phyloP scores from a whole-genome alignment of 1,140 invertebrate species.

The Onthophagus taurus region DNA sequence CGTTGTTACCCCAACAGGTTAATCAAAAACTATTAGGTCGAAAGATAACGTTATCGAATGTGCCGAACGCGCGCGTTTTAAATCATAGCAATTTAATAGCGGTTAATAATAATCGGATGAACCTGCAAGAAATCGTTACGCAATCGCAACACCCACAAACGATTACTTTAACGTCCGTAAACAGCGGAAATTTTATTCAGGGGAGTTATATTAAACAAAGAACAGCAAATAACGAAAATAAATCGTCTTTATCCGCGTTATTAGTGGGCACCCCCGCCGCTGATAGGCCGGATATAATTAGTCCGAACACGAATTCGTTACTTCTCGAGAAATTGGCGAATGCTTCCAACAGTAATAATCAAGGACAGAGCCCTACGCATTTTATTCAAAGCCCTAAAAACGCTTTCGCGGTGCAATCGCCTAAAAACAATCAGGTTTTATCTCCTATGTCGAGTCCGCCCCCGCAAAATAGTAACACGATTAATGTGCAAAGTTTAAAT shows the following conservation, averaged over 20 bases:
- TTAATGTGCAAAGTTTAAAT: constrained; percentile 64
- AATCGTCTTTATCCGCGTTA: constrained; percentile 27
- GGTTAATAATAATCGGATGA: constrained; percentile 34
- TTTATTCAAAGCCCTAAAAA: constrained; percentile 26
- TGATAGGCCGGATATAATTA: constrained; percentile 45
- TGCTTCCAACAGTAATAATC: constrained; percentile 30
- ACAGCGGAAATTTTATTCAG: constrained; percentile 22
- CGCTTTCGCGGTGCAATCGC: constrained; percentile 23
- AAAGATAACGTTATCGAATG: constrained; percentile 33
- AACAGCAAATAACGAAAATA: constrained; percentile 18
- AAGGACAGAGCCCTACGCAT: constrained; percentile 19
- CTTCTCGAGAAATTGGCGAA: constrained; percentile 48
- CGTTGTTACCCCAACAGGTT: constrained; percentile 31
- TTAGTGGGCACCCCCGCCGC: constrained; percentile 47
- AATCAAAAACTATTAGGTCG: constrained; percentile 31
- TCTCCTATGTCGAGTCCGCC: constrained; percentile 52
- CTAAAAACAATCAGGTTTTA: constrained; percentile 29
- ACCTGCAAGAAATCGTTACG: constrained; percentile 23
- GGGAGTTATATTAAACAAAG: constrained; percentile 31
- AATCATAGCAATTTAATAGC: constrained; percentile 42
- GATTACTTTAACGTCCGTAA: constrained; percentile 31
- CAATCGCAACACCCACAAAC: constrained; percentile 27
- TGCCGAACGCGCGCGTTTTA: constrained; percentile 31
- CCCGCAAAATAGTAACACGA: constrained; percentile 40
- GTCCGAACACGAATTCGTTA: constrained; percentile 43